phyloP scores from a whole-genome alignment of 2,888 invertebrate species.

The Carcina quercana region DNA sequence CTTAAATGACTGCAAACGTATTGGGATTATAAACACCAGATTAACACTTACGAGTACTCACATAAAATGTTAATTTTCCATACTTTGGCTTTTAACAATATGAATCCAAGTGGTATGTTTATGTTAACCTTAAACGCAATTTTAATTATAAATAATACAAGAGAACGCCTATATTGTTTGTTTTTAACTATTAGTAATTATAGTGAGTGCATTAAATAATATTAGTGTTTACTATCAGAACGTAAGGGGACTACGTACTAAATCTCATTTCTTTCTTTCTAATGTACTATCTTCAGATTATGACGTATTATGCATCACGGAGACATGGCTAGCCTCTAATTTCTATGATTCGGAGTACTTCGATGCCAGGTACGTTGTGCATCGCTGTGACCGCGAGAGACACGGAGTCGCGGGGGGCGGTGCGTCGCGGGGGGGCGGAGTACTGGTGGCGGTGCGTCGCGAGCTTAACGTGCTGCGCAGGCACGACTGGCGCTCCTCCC shows the following conservation, averaged over 20 bases:
- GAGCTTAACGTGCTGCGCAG: background rate
- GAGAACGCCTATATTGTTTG: no score
- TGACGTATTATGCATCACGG: background rate
- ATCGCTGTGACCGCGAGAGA: slow-evolving; percentile 4
- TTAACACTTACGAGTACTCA: no score
- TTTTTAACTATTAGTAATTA: no score
- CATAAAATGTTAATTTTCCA: no score
- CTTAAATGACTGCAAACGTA: background rate
- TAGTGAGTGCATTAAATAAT: no score
- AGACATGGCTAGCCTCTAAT: slow-evolving; percentile 1
- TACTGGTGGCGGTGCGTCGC: slow-evolving; percentile 1
- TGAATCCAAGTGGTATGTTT: no score
- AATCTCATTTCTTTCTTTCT: background rate
- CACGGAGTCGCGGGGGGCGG: background rate
- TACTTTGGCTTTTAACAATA: no score
- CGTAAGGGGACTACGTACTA: background rate
- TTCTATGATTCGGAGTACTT: slow-evolving; percentile 8
- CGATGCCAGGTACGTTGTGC: slow-evolving; percentile 7
- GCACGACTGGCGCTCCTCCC: background rate
- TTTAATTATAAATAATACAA: no score
- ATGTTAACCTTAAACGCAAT: no score
- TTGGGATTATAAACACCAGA: no score
- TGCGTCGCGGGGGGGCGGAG: slow-evolving; percentile 6
- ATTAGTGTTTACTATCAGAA: slow-evolving; percentile 1
- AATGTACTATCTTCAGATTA: background rate